These are phyloP conservation scores for Fragum sueziense DNA, from an alignment of 2,888 invertebrate genomes.

Conservation along the genomic window DNA sequence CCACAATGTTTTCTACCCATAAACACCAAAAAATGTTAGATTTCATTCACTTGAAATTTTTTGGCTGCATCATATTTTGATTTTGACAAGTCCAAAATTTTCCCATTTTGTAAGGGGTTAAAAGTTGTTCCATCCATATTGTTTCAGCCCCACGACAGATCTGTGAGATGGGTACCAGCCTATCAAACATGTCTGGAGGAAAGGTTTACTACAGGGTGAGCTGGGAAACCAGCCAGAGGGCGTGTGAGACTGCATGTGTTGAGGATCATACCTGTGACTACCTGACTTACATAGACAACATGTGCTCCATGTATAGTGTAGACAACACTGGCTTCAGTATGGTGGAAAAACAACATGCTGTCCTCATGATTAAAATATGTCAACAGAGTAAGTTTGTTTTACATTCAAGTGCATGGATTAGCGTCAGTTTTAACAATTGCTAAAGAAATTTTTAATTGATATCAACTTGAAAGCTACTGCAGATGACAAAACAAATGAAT, in stretches of 20 bases:
- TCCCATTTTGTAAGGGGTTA: no score
- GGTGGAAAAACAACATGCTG: background rate
- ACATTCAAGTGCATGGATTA: no score
- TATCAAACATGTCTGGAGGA: background rate
- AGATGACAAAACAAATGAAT: no score
- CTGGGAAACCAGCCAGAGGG: background rate
- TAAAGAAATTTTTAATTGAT: no score
- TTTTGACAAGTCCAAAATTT: no score
- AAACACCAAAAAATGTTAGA: no score
- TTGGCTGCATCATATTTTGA: background rate
- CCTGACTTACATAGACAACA: background rate
- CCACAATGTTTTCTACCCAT: no score
- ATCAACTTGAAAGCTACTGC: no score
- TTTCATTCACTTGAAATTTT: background rate
- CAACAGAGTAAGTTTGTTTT: constrained; percentile 4
- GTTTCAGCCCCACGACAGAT: background rate
- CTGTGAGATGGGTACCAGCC: constrained; percentile 12
- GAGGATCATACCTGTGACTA: constrained; percentile 2
- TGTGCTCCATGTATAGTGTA: constrained; percentile 3
- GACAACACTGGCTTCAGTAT: background rate
- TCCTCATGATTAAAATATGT: constrained; percentile 16
- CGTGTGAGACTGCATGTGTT: constrained; percentile 13
- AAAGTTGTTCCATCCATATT: no score
- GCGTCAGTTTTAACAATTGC: no score
- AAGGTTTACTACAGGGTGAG: background rate